Evolutionary conservation across 2,888 invertebrate species (phyloP).

Genomic region (Nomada ruficornis): DNA sequence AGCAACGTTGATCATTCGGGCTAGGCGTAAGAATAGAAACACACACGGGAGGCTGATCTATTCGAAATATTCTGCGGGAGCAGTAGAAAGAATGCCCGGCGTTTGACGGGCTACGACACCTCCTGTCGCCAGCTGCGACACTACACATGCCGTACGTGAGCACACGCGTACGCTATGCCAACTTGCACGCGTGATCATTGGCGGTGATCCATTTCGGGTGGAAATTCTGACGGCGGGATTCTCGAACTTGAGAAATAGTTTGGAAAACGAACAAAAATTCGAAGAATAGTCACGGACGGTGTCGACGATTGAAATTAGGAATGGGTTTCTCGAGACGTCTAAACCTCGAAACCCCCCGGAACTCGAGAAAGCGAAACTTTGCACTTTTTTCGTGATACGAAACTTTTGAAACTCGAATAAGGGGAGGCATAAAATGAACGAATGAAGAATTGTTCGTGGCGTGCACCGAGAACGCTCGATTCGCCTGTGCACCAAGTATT

Average conservation of each 20-base stretch:
- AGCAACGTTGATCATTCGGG: conserved; percentile 55
- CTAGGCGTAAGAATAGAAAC: conserved; percentile 61
- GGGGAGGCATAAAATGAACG: no score
- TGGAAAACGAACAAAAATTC: not conserved
- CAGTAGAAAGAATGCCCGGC: conserved; percentile 76
- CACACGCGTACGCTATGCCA: conserved; percentile 1
- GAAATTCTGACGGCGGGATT: not conserved
- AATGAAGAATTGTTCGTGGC: no score
- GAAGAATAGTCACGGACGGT: no score
- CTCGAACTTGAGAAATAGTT: not conserved
- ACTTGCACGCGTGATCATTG: conserved; percentile 1
- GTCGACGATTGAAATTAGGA: no score
- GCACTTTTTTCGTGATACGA: no score
- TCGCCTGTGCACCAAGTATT: no score
- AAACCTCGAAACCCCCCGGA: no score
- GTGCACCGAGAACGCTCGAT: no score
- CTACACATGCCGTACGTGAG: conserved; percentile 60
- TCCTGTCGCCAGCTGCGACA: conserved; percentile 76
- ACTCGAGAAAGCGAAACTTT: no score
- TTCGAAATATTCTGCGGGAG: conserved; percentile 67
- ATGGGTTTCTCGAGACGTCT: no score
- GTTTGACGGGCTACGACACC: conserved; percentile 77
- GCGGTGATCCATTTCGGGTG: not conserved
- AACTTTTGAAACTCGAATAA: no score
- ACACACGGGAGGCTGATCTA: conserved; percentile 61